These are phyloP conservation scores for Loripinus fragilis DNA, from an alignment of 2,888 invertebrate species.

Conservation along the genomic window DNA sequence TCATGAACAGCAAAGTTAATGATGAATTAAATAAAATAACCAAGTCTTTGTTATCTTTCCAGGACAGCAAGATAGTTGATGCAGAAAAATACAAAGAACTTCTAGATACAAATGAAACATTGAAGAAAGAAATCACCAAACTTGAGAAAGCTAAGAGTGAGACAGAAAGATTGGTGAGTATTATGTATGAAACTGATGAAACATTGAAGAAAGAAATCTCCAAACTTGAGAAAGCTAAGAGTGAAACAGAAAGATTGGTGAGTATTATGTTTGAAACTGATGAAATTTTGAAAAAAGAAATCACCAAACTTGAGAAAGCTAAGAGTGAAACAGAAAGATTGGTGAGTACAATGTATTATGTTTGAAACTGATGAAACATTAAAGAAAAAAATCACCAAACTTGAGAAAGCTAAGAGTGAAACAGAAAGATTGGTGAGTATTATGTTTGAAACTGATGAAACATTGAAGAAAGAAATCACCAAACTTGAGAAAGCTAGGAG, in stretches of 20 bases:
- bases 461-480: conserved; percentile 74
- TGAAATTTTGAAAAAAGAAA: no score
- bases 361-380: no score
- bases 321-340: conserved; percentile 72
- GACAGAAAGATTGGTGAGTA: conserved; percentile 77
- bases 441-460: no score
- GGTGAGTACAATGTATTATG: no score
- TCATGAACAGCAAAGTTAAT: no score
- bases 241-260: conserved; percentile 62
- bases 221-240: no score
- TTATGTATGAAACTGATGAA: no score
- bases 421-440: conserved; percentile 68
- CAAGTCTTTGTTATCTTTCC: conserved; percentile 27
- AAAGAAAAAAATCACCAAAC: no score
- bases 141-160: conserved; percentile 71
- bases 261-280: no score
- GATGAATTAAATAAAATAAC: no score
- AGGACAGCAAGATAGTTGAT: conserved; percentile 64
- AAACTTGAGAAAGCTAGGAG: conserved; percentile 70
- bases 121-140: conserved; percentile 76
- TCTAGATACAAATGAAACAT: conserved; percentile 73
- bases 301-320: conserved; percentile 71
- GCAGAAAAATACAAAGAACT: conserved; percentile 67
- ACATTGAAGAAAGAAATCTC: no score
- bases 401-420: background rate